A percentile compares a stretch with the other conserved stretches of the same genome.
These are phyloP conservation scores for Hemiscyllium ocellatum DNA, from an alignment of 2,113 vertebrate species.

Conservation along the genomic window DNA sequence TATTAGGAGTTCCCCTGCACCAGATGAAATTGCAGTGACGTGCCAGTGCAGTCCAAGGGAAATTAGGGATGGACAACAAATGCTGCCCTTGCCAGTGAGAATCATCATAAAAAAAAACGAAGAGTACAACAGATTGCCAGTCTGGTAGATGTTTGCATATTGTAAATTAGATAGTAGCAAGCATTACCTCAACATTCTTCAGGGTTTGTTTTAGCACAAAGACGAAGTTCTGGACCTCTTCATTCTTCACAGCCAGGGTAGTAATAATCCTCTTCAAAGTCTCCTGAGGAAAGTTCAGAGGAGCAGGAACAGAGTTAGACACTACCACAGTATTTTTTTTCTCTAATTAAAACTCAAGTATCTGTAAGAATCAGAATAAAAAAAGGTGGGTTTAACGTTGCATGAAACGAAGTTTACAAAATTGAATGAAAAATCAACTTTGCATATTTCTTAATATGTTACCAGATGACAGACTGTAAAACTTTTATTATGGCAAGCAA, in stretches of 20 bases:
- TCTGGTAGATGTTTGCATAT: not conserved
- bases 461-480: not conserved
- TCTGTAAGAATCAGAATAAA: not conserved
- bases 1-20: no score
- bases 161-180: not conserved
- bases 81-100: not conserved
- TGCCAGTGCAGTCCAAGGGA: not conserved
- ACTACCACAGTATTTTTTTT: not conserved
- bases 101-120: not conserved
- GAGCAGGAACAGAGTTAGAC: not conserved
- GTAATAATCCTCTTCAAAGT: slow-evolving; percentile 80
- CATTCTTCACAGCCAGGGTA: slow-evolving; percentile 82
- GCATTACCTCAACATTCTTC: slow-evolving; percentile 73
- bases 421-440: not conserved
- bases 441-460: no score
- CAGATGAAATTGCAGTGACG: not conserved
- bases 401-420: not conserved
- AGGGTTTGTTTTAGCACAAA: slow-evolving; percentile 82
- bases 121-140: not conserved
- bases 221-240: slow-evolving; percentile 87
- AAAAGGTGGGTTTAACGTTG: not conserved
- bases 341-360: not conserved
- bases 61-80: not conserved
- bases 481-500: no score
- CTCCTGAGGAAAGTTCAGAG: slow-evolving; percentile 56